Percentiles rank a stretch among this genome's conserved stretches.
phyloP scores from a whole-genome alignment of 2,113 vertebrate genomes.

The Dasyprocta punctata region DNA sequence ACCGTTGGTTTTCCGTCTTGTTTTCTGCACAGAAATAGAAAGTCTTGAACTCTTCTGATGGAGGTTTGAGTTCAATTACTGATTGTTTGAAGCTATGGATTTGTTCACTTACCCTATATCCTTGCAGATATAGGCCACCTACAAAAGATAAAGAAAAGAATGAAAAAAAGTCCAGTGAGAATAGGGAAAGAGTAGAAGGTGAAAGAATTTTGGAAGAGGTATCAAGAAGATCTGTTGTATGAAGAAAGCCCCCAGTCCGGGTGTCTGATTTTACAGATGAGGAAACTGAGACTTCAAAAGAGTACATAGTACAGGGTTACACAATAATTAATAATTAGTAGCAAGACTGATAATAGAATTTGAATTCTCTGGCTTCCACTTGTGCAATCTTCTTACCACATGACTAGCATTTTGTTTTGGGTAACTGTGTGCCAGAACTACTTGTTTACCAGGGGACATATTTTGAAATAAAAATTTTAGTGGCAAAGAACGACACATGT shows the following conservation, averaged over 20 bases:
- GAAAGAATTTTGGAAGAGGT: background rate
- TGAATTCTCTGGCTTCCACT: constrained; percentile 5
- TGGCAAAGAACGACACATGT: constrained; percentile 1
- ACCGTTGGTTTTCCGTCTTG: constrained; percentile 93
- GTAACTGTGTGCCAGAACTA: background rate
- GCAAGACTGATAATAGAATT: background rate
- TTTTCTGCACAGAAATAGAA: constrained; percentile 94
- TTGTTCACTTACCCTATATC: constrained; percentile 92
- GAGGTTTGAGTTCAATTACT: constrained; percentile 92
- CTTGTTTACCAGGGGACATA: constrained; percentile 6
- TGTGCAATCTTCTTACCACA: background rate
- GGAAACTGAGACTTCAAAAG: background rate
- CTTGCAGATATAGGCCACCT: constrained; percentile 96
- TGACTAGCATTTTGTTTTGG: background rate
- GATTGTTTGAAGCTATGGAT: constrained; percentile 89
- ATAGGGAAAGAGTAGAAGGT: background rate
- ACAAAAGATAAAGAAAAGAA: constrained; percentile 30
- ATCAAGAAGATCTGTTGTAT: background rate
- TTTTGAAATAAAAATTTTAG: constrained; percentile 40
- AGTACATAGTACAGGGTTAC: background rate
- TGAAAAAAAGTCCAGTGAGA: background rate
- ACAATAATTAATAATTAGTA: background rate
- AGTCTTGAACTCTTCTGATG: constrained; percentile 94
- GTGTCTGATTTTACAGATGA: background rate
- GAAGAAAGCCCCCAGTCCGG: background rate